Base-by-base conservation (phyloP, 2,888 invertebrate species). In the Andrena fulva region DNA sequence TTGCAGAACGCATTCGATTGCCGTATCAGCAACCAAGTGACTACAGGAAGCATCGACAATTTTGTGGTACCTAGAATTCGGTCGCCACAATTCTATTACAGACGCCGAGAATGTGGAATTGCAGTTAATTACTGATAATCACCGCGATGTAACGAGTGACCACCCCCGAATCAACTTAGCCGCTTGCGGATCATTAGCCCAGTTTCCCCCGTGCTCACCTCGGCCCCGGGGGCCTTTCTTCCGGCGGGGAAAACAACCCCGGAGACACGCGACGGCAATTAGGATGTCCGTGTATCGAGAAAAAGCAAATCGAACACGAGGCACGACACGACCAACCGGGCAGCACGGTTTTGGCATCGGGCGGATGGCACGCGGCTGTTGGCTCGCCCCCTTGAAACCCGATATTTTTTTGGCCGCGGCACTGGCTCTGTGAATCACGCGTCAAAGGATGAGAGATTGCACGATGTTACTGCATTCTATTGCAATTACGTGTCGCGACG, bases 351-450 rank as follows among this genome's bases (percentile, higher is more conserved):
- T 80, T 75, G 75, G 70, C 81, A 76, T 68, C 66, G 81, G 3
- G 50, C 31, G n/a, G 20, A 29, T 31, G 63, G 62, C 60, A 68
- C 67, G 67, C 54, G 52, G 67, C 56, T 70, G 75, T 84, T 86
- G 82, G 84, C 81, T 85, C 69, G 74, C 7, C 69, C 33, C 42
- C 68, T 42, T 59, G 80, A 81, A 73, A 80, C 59, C 56, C 68
- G 80, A 80, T 81, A 80, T 73, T 80, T 81, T 78, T 81, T 73
- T 80, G 73, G 64, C 73, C 56, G n/a, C 56, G 7, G n/a, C n/a
- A 33, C 54, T 69, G 64, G 80, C 80, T 42, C 59, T 60, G 70
- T 70, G 74, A 74, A 69, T 66, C 62, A 67, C 62, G 66, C 56
- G 67, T 69, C 77, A 63, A 68, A 68, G 56, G 69, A 66, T 31